These are phyloP conservation scores for Dolomedes plantarius DNA, from an alignment of 2,888 invertebrate genomes.

Conservation along the genomic window DNA sequence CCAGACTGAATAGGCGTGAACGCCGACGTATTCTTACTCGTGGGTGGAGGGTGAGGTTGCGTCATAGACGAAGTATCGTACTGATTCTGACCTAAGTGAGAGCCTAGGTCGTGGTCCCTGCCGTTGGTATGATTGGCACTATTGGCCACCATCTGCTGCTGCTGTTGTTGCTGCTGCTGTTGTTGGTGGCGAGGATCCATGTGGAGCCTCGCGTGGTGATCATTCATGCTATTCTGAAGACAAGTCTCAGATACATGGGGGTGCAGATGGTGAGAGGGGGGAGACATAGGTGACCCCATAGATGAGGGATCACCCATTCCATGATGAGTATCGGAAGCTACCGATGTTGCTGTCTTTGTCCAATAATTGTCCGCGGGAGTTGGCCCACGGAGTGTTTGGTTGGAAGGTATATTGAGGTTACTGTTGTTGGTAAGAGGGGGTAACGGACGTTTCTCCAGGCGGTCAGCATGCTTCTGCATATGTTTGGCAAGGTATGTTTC, in stretches of 20 bases:
- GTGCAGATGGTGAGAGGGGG: slow-evolving; percentile 66
- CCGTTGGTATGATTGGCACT: slow-evolving; percentile 68
- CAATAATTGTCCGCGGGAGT: slow-evolving; percentile 61
- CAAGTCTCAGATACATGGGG: slow-evolving; percentile 74
- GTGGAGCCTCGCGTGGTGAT: slow-evolving; percentile 72
- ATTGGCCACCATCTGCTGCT: slow-evolving; percentile 63
- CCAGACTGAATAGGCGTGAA: slow-evolving; percentile 90
- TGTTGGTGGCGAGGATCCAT: slow-evolving; percentile 75
- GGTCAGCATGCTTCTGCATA: slow-evolving; percentile 93
- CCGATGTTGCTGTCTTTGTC: slow-evolving; percentile 60
- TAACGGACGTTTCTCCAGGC: slow-evolving; percentile 92
- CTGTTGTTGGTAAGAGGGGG: slow-evolving; percentile 79
- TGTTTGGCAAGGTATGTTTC: slow-evolving; percentile 99
- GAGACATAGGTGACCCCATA: slow-evolving; percentile 70
- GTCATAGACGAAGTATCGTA: slow-evolving; percentile 63
- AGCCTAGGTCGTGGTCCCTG: slow-evolving; percentile 69
- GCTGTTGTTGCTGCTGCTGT: slow-evolving; percentile 64
- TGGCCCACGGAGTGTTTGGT: slow-evolving; percentile 64
- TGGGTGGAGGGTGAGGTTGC: slow-evolving; percentile 58
- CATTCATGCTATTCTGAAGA: slow-evolving; percentile 74
- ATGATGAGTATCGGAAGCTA: slow-evolving; percentile 54
- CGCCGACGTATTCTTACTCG: slow-evolving; percentile 80
- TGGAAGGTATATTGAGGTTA: slow-evolving; percentile 68
- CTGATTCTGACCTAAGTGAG: slow-evolving; percentile 63
- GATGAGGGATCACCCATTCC: slow-evolving; percentile 55